These are phyloP conservation scores for Heliocidaris tuberculata DNA, from an alignment of 35 echinoderm and acorn worm species.

Conservation along the genomic window DNA sequence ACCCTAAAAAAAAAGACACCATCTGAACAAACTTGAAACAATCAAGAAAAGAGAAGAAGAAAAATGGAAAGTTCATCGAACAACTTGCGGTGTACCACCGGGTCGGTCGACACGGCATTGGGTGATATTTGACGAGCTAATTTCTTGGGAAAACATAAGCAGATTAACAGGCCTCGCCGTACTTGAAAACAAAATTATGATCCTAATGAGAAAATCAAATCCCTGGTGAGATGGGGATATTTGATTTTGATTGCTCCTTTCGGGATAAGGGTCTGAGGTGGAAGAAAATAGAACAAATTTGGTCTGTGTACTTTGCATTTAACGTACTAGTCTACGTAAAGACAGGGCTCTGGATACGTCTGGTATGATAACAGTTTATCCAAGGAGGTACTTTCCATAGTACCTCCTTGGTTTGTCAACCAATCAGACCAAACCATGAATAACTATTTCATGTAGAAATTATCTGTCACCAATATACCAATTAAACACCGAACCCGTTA, in stretches of 20 bases:
- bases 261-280: neutral
- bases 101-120: neutral
- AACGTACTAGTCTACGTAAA: no score
- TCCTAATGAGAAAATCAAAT: slow-evolving; percentile 29
- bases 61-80: neutral
- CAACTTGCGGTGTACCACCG: neutral
- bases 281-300: neutral
- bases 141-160: neutral
- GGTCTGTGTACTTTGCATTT: neutral
- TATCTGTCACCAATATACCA: no score
- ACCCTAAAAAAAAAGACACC: neutral
- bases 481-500: no score
- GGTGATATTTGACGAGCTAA: slow-evolving; percentile 40
- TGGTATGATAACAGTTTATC: no score
- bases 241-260: slow-evolving; percentile 24
- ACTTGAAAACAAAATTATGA: slow-evolving; percentile 36
- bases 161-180: slow-evolving; percentile 3
- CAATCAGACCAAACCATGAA: no score
- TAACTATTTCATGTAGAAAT: no score
- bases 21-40: neutral
- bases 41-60: neutral
- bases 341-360: no score
- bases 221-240: slow-evolving; percentile 10
- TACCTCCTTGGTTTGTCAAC: no score
- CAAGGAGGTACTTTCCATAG: no score